Evolutionary conservation across 1,140 invertebrate genomes (phyloP).

Genomic region (Drosophila orosa): DNA sequence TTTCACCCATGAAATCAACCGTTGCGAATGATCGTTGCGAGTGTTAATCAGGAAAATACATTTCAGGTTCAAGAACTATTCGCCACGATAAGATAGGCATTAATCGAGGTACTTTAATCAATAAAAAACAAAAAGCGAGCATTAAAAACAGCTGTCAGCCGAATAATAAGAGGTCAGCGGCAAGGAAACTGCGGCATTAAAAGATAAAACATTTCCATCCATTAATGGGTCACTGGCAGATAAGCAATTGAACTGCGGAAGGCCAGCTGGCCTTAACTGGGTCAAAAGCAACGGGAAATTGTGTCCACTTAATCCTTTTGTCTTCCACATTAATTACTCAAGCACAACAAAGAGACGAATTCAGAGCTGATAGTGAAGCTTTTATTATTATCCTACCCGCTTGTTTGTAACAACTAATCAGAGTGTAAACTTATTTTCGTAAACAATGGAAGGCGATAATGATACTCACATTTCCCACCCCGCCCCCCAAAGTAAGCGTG

Average conservation of each 20-base stretch:
- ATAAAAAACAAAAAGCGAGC: constrained; percentile 16
- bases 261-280: constrained; percentile 24
- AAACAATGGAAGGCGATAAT: constrained; percentile 24
- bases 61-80: constrained; percentile 49
- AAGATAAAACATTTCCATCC: constrained; percentile 22
- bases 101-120: constrained; percentile 16
- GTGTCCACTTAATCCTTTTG: constrained; percentile 22
- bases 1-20: constrained; percentile 21
- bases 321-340: constrained; percentile 8
- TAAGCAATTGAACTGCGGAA: constrained; percentile 36
- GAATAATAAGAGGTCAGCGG: constrained; percentile 13
- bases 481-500: not conserved
- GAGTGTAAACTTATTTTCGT: constrained; percentile 31
- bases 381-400: constrained; percentile 15
- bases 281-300: constrained; percentile 33
- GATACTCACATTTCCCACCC: constrained; percentile 10
- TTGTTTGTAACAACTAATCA: constrained; percentile 31
- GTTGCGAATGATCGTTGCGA: not conserved
- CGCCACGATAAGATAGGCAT: constrained; percentile 44
- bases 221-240: constrained; percentile 40
- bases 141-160: constrained; percentile 16
- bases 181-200: constrained; percentile 31
- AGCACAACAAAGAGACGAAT: constrained; percentile 3
- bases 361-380: constrained; percentile 4
- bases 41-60: constrained; percentile 6